These are phyloP conservation scores for Drosophila biarmipes DNA, from an alignment of 1,140 invertebrate genomes.

Conservation along the genomic window DNA sequence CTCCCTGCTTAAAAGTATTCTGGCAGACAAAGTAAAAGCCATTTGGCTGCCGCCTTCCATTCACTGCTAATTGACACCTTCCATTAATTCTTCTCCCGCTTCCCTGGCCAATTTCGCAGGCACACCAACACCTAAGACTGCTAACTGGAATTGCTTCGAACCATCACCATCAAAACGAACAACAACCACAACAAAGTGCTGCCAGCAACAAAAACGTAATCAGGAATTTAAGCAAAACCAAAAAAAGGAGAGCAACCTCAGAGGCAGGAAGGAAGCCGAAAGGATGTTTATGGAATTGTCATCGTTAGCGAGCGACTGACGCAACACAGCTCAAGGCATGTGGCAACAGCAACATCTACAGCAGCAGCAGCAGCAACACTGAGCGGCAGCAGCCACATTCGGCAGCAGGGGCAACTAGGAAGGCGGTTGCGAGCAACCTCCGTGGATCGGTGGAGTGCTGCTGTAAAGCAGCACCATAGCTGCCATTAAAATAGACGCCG, in stretches of 20 bases:
- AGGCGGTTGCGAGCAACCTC: slow-evolving; percentile 25
- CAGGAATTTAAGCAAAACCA: slow-evolving; percentile 51
- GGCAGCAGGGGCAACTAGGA: slow-evolving; percentile 8
- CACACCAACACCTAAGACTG: slow-evolving; percentile 73
- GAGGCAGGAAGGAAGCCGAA: slow-evolving; percentile 44
- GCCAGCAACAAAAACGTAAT: slow-evolving; percentile 46
- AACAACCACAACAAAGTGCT: slow-evolving; percentile 39
- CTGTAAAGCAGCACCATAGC: slow-evolving; percentile 80
- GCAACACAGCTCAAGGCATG: slow-evolving; percentile 42
- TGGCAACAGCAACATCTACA: slow-evolving; percentile 31
- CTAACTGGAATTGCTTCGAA: slow-evolving; percentile 70
- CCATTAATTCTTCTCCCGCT: slow-evolving; percentile 16
- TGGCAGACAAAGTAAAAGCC: background rate
- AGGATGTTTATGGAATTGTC: slow-evolving; percentile 73
- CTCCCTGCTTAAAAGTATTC: background rate
- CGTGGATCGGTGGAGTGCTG: slow-evolving; percentile 68
- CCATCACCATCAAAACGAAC: slow-evolving; percentile 36
- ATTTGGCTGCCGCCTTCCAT: background rate
- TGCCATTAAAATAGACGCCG: slow-evolving; percentile 82
- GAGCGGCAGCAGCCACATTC: slow-evolving; percentile 17
- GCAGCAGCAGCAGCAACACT: slow-evolving; percentile 41
- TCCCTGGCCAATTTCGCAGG: slow-evolving; percentile 49
- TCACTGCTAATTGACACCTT: background rate
- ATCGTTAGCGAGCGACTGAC: slow-evolving; percentile 43
- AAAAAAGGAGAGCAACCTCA: background rate